Conservation (phyloP, 2,113 vertebrate species). For the Vulpes ferrilata region DNA sequence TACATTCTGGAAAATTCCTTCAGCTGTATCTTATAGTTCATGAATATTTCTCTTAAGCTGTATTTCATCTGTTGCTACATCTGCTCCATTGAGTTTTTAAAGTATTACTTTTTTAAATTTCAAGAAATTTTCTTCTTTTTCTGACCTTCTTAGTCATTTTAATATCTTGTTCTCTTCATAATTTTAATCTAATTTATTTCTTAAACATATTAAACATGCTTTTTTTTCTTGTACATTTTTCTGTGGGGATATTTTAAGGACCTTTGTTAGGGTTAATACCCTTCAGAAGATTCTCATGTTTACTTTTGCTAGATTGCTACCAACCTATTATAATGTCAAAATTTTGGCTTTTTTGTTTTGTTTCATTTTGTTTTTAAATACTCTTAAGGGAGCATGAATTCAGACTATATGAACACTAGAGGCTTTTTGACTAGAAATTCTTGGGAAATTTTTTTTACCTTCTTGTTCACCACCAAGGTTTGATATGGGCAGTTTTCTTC, state of each 20-base stretch:
- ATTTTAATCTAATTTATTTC: not conserved
- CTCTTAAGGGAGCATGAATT: not conserved
- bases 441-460: not conserved
- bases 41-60: not conserved
- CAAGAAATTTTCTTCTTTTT: not conserved
- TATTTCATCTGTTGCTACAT: not conserved
- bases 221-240: not conserved
- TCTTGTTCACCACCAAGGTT: not conserved
- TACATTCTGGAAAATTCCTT: not conserved
- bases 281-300: not conserved
- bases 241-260: not conserved
- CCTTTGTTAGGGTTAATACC: not conserved
- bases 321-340: not conserved
- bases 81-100: not conserved
- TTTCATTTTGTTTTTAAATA: not conserved
- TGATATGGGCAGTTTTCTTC: constrained; percentile 20
- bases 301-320: not conserved
- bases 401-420: not conserved
- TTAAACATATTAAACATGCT: not conserved
- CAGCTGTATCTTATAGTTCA: not conserved
- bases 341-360: not conserved
- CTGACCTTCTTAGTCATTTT: not conserved
- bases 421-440: not conserved
- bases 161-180: not conserved
- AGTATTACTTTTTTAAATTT: not conserved